Conservation (phyloP, 2,113 vertebrate genomes). For the Tautogolabrus adspersus region DNA sequence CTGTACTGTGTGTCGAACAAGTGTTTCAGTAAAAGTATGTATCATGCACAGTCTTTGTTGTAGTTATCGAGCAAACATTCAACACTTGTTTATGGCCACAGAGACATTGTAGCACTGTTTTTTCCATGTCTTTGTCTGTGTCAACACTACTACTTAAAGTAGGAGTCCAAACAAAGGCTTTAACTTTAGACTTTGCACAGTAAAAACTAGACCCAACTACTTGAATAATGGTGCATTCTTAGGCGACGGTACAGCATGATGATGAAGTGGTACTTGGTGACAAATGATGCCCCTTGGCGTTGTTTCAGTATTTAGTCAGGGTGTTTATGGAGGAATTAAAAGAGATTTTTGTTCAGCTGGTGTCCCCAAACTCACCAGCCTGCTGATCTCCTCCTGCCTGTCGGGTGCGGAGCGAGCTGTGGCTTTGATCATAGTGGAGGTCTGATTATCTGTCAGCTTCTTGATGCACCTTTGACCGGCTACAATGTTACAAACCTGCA, state of each 20-base stretch:
- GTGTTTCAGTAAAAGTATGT: no score
- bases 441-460: slow-evolving; percentile 99
- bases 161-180: no score
- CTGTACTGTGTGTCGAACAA: no score
- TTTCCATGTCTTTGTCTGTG: no score
- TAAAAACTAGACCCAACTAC: not conserved
- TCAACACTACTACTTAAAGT: no score
- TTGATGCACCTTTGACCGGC: slow-evolving; percentile 98
- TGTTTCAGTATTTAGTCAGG: slow-evolving; percentile 1
- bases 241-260: no score
- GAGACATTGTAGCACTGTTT: no score
- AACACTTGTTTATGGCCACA: no score
- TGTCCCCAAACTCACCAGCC: slow-evolving; percentile 89
- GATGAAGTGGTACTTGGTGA: not conserved
- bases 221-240: no score
- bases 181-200: not conserved
- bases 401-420: slow-evolving; percentile 97
- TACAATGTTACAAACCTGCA: slow-evolving; percentile 97
- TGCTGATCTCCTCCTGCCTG: slow-evolving; percentile 97
- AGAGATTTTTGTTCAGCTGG: slow-evolving; percentile 5
- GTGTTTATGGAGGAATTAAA: not conserved
- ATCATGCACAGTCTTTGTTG: no score
- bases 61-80: no score
- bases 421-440: slow-evolving; percentile 99
- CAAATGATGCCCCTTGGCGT: not conserved